Evolutionary conservation across 2,113 vertebrate species (phyloP).

Genomic region (Sphyrna mokarran): DNA sequence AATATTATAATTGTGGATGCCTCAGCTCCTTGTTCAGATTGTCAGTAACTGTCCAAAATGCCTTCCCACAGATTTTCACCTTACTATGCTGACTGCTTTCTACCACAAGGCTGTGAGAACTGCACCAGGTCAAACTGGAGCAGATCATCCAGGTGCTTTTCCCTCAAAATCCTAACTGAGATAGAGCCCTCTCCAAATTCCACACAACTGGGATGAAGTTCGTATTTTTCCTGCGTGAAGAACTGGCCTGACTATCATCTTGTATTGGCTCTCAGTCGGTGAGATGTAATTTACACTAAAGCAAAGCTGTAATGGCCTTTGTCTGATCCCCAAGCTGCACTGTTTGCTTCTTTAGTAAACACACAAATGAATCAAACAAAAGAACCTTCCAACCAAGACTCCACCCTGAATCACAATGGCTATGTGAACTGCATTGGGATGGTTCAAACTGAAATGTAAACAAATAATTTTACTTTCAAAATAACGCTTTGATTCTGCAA

Average conservation of each 20-base stretch:
- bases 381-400: not conserved
- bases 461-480: not conserved
- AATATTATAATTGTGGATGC: not conserved
- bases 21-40: not conserved
- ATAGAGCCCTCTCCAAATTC: not conserved
- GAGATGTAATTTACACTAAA: not conserved
- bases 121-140: not conserved
- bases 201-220: not conserved
- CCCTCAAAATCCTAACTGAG: not conserved
- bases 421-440: not conserved
- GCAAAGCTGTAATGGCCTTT: too few species aligned
- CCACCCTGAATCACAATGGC: not conserved
- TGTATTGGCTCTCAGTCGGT: not conserved
- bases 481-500: not conserved
- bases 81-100: not conserved
- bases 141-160: not conserved
- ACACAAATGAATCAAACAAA: not conserved
- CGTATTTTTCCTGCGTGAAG: not conserved
- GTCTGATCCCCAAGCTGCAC: not conserved
- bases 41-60: not conserved
- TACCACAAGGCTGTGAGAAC: not conserved
- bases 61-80: not conserved
- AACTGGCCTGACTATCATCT: not conserved
- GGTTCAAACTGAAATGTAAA: not conserved
- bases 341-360: not conserved